Conservation (phyloP, 2,113 vertebrate genomes). For the Ancistrus triradiatus region DNA sequence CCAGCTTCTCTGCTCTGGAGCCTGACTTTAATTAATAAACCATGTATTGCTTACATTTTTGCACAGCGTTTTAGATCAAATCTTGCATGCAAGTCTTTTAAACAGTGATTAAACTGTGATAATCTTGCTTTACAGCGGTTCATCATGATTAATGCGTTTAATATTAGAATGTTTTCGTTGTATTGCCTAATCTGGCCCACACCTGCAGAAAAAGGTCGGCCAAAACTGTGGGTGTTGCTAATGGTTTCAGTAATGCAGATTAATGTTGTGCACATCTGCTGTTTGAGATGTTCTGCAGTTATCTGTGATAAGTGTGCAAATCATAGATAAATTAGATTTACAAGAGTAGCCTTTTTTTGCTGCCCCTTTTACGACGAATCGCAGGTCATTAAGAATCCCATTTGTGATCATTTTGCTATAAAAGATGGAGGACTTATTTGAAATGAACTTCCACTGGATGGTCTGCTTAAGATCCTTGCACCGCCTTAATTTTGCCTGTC, state of each 20-base stretch:
- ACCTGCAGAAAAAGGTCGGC: constrained; percentile 5
- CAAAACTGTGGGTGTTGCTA: neutral
- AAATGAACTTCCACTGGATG: constrained; percentile 50
- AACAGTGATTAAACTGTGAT: neutral
- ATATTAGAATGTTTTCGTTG: neutral
- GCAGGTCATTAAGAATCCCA: constrained; percentile 54
- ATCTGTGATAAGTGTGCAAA: neutral
- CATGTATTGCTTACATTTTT: neutral
- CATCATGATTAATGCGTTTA: constrained; percentile 1
- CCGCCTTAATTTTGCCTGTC: constrained; percentile 46
- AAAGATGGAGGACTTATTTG: constrained; percentile 56
- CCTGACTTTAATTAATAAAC: no score
- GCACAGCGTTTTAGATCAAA: neutral
- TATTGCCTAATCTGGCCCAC: neutral
- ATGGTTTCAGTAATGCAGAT: neutral
- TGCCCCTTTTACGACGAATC: constrained; percentile 4
- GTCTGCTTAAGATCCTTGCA: neutral
- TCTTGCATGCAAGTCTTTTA: neutral
- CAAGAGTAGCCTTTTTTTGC: constrained; percentile 2
- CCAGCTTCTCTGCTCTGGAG: no score
- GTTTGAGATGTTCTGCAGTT: constrained; percentile 8
- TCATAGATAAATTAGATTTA: constrained; percentile 13
- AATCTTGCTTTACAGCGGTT: neutral
- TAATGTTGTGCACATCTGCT: constrained; percentile 3
- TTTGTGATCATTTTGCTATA: constrained; percentile 57